Conservation (phyloP, 2,888 invertebrate species). For the Drosophila longiperda region DNA sequence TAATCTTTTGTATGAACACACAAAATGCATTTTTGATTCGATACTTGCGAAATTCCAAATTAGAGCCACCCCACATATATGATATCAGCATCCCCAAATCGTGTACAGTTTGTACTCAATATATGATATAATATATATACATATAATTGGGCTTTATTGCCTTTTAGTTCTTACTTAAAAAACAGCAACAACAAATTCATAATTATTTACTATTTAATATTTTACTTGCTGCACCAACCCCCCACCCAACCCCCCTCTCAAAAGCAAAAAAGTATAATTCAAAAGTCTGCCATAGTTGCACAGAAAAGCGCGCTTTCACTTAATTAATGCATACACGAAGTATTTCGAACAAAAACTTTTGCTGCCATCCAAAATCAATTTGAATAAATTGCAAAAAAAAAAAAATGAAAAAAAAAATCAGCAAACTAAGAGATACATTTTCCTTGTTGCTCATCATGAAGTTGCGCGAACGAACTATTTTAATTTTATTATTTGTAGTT, state of each 20-base stretch:
- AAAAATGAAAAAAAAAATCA: background rate
- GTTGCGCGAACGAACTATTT: slow-evolving; percentile 27
- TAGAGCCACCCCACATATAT: slow-evolving; percentile 41
- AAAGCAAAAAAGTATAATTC: background rate
- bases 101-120: slow-evolving; percentile 18
- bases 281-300: slow-evolving; percentile 42
- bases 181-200: slow-evolving; percentile 27
- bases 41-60: slow-evolving; percentile 61
- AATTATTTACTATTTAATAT: slow-evolving; percentile 30
- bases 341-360: slow-evolving; percentile 40
- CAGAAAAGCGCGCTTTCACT: slow-evolving; percentile 40
- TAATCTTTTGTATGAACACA: slow-evolving; percentile 49
- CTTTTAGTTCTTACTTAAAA: slow-evolving; percentile 39
- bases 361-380: slow-evolving; percentile 22
- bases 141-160: slow-evolving; percentile 43
- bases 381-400: background rate
- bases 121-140: slow-evolving; percentile 9
- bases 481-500: slow-evolving; percentile 4
- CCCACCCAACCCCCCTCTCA: slow-evolving; percentile 10
- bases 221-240: slow-evolving; percentile 37
- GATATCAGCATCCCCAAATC: slow-evolving; percentile 43
- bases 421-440: slow-evolving; percentile 9
- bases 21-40: slow-evolving; percentile 51
- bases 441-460: slow-evolving; percentile 8
- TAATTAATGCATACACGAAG: slow-evolving; percentile 52